These are phyloP conservation scores for Drosophila auraria DNA, from an alignment of 1,140 invertebrate species.

Conservation along the genomic window DNA sequence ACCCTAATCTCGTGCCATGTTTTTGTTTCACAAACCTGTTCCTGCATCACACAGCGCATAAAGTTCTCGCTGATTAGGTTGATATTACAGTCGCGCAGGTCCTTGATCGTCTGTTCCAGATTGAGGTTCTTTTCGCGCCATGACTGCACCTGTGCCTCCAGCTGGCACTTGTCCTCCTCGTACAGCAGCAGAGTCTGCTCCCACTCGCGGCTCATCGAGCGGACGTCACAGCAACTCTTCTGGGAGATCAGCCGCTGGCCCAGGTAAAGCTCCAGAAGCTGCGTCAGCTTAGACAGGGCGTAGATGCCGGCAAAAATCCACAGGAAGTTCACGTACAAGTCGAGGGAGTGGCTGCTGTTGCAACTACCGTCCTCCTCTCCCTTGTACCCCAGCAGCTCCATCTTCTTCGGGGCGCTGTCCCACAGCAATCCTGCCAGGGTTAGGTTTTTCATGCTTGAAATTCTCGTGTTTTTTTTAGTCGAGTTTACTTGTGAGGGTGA, in stretches of 20 bases:
- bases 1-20: not conserved
- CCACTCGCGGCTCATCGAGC: slow-evolving; percentile 52
- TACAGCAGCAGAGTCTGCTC: slow-evolving; percentile 54
- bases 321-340: slow-evolving; percentile 60
- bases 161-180: slow-evolving; percentile 49
- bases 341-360: slow-evolving; percentile 20
- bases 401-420: slow-evolving; percentile 20
- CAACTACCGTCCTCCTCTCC: not conserved
- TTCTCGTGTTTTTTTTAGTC: slow-evolving; percentile 17
- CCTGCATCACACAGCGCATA: slow-evolving; percentile 57
- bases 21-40: slow-evolving; percentile 30
- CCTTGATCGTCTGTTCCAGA: slow-evolving; percentile 52
- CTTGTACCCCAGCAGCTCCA: not conserved
- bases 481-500: slow-evolving; percentile 18
- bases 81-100: slow-evolving; percentile 64
- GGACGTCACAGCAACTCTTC: slow-evolving; percentile 39
- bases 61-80: slow-evolving; percentile 69
- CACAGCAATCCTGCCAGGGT: slow-evolving; percentile 27
- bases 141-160: slow-evolving; percentile 38
- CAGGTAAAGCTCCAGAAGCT: slow-evolving; percentile 52
- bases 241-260: slow-evolving; percentile 36
- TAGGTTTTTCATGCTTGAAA: slow-evolving; percentile 25
- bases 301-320: slow-evolving; percentile 66
- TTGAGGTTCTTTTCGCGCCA: slow-evolving; percentile 57
- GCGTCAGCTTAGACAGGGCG: slow-evolving; percentile 51